Evolutionary conservation across 1,140 invertebrate genomes (phyloP), one percentile per base, ranked within the genome.

Genomic region (Drosophila rufa): DNA sequence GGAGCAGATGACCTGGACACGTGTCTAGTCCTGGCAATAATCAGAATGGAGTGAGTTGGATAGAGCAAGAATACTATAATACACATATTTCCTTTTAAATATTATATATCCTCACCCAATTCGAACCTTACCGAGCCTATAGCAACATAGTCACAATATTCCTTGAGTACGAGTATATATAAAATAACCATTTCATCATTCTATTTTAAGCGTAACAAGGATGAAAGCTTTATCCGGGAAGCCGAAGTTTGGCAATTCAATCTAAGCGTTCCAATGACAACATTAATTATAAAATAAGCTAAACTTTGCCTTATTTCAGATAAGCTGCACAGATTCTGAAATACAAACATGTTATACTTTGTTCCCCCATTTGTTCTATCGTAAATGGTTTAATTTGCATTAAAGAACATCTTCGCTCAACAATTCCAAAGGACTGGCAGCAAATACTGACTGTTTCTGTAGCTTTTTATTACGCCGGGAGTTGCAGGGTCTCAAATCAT

Each of bases 1-100:
- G 45, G 43, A 53, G 33, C 22, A 17, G 22, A 6, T 40, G 6
- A 30, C 42, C 59, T 62, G 59, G 59, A 75, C 59, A 57, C 68
- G 47, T 65, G 55, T 30, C 25, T 62, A 30, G 33, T 15, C 7
- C 45, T 8, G 22, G 17, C 17, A 17, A 27, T 27, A 42, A 51
- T 19, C 30, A 33, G 19, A 25, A 15, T 9, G 7, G 38, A 57
- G 19, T 19, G 14, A 27, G 17, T 55, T 38, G 33, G 27, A 33
- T 33, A 8, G 9, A n/a, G 42, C 5, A 30, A 48, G 46, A 4
- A 11, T 30, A 30, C 27, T 1, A 30, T 30, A 33, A 8, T 11
- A 33, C 15, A 3, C 15, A 1, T 17, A 11, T 15, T 17, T 11
- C 0, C 8, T n/a, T 50, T 12, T 17, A 17, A 11, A 12, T 27